Evolutionary conservation across 2,797 vertebrate species (phyloP).

Genomic region (Cirrhinus molitorella): DNA sequence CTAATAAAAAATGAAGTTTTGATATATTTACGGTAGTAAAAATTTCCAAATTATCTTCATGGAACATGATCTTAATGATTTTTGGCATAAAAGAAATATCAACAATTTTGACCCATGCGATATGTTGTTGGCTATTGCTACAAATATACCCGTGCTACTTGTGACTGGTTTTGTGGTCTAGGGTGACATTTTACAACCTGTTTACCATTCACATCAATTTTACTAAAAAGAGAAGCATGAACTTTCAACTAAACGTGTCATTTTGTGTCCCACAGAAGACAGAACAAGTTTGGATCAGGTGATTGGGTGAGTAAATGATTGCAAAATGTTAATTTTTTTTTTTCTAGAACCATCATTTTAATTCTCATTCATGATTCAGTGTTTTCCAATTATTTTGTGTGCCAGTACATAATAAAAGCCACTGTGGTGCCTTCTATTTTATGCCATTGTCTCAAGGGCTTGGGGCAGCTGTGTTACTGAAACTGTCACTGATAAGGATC

Average conservation of each 20-base stretch:
- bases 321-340: not conserved
- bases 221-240: not conserved
- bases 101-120: too few relatives aligned
- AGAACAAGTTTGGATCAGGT: not conserved
- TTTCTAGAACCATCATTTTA: not conserved
- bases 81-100: too few relatives aligned
- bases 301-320: not conserved
- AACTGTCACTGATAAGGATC: constrained; percentile 48
- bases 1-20: too few relatives aligned
- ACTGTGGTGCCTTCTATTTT: constrained; percentile 11
- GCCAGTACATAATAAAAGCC: constrained; percentile 4
- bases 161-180: too few relatives aligned
- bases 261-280: not conserved
- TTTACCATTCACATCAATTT: not conserved
- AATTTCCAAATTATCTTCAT: too few relatives aligned
- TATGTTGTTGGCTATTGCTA: too few relatives aligned
- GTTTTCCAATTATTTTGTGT: not conserved
- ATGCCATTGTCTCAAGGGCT: constrained; percentile 11
- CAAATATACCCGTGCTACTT: too few relatives aligned
- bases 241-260: not conserved
- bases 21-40: too few relatives aligned
- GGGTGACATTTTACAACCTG: not conserved
- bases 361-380: not conserved
- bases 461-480: constrained; percentile 31
- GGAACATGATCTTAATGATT: too few relatives aligned